phyloP scores from a whole-genome alignment of 2,888 invertebrate genomes.

The Sesia bembeciformis region DNA sequence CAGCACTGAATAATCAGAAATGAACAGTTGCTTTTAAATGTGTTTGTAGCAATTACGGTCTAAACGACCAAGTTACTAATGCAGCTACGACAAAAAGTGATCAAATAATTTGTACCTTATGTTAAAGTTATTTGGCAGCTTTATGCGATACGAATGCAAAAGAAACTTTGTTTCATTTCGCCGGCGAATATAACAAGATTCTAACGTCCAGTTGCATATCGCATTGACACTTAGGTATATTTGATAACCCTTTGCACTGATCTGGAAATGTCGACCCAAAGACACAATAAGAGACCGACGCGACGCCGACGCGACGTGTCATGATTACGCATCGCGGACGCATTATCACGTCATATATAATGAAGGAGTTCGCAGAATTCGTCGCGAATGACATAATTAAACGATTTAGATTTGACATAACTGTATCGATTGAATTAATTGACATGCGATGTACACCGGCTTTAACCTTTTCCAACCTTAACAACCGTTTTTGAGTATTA shows the following conservation, averaged over 20 bases:
- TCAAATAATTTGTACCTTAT: too few relatives aligned
- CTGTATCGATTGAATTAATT: too few relatives aligned
- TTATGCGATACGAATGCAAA: background rate
- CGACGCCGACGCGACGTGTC: conserved; percentile 17
- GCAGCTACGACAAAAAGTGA: too few relatives aligned
- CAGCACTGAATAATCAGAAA: background rate
- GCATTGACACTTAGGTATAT: conserved; percentile 1
- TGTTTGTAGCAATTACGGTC: too few relatives aligned
- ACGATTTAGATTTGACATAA: too few relatives aligned
- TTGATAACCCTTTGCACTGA: conserved; percentile 6
- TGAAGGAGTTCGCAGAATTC: background rate
- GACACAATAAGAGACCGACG: conserved; percentile 25
- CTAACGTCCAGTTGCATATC: background rate
- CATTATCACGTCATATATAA: background rate
- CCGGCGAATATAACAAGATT: conserved; percentile 6
- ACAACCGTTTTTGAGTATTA: too few relatives aligned
- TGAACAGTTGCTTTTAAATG: too few relatives aligned
- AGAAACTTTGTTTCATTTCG: background rate
- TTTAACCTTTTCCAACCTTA: too few relatives aligned
- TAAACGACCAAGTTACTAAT: too few relatives aligned
- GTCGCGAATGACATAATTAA: background rate
- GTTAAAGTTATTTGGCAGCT: too few relatives aligned
- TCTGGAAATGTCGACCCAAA: conserved; percentile 17
- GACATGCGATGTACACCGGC: too few relatives aligned
- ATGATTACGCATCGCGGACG: conserved; percentile 6